A percentile compares a stretch with the other conserved stretches of the same genome.
Evolutionary conservation across 2,797 vertebrate genomes (phyloP).

Genomic region (Cichlasoma orientale): DNA sequence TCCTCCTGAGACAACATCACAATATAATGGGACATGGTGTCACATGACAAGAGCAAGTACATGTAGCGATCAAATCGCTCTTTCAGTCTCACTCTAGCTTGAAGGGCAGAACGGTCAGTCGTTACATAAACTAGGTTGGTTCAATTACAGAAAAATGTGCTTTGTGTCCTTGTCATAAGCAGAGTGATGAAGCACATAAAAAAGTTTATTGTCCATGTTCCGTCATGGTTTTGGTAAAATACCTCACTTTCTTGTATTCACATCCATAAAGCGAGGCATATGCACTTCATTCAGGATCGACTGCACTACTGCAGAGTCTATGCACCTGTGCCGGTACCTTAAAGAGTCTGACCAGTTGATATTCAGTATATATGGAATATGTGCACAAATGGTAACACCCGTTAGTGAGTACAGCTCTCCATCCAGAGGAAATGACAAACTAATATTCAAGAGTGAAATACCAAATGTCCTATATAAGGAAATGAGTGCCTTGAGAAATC

Average conservation of each 20-base stretch:
- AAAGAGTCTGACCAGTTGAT: neutral
- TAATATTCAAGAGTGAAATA: conserved; percentile 4
- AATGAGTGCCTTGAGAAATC: conserved; percentile 3
- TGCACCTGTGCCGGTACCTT: neutral
- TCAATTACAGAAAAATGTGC: conserved; percentile 71
- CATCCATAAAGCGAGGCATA: neutral
- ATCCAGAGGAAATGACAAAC: conserved; percentile 16
- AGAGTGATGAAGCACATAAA: conserved; percentile 50
- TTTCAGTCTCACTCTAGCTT: conserved; percentile 57
- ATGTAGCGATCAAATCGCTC: conserved; percentile 67
- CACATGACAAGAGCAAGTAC: conserved; percentile 73
- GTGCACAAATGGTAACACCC: neutral
- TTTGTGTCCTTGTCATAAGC: conserved; percentile 68
- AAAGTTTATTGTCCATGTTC: conserved; percentile 38
- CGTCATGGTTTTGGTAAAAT: conserved; percentile 41
- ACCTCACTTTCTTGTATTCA: neutral
- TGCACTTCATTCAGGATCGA: neutral
- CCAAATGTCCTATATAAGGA: conserved; percentile 23
- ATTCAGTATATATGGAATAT: neutral
- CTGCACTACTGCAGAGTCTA: neutral
- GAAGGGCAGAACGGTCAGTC: conserved; percentile 73
- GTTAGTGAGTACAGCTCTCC: neutral
- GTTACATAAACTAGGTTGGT: conserved; percentile 72
- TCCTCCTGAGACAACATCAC: conserved; percentile 77
- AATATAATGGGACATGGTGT: conserved; percentile 77